Base-by-base conservation (phyloP, 2,113 vertebrate species). In the Numenius arquata region DNA sequence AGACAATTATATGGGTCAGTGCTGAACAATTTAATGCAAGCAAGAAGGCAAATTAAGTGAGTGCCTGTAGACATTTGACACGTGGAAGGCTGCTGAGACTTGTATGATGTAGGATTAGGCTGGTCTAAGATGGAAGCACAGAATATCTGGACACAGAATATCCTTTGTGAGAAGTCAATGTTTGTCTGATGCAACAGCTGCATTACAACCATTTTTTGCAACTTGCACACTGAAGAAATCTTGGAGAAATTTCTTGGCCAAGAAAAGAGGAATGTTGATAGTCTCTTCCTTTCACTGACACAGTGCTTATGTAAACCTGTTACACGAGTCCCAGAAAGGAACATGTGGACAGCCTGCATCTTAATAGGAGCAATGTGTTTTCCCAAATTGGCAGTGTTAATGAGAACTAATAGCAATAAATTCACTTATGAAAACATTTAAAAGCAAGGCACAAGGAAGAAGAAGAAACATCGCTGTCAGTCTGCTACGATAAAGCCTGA, bases 381-480 rank as follows among this genome's bases (percentile, higher is more conserved):
- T 40, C 29, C 12, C 29, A 50, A 36, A 80, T 1, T 77, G 45
- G 9, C 59, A 84, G 10, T 32, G 50, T 17, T 92, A 78, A 84
- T 88, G 79, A 93, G 68, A 90, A 81, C 34, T 58, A 84, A 22
- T 10, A 91, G 48, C 29, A 79, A 71, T 43, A 88, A 88, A 89
- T 85, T 89, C 3, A 53, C 36, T 90, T 83, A 63, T 14, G 30
- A 63, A 93, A 97, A 63, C 36, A 61, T 90, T 80, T 75, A 81
- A 75, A 15, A 78, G 19, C 7, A 52, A 90, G 26, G 72, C 29
- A n/a, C 38, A 59, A 59, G 68, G 56, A 96, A 87, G 62, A 90
- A 61, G 3, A 91, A 47, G 16, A 52, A 90, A 15, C 11, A 0
- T 48, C 6, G 2, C 72, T 93, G 65, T 43, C 85, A 81, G 67